Conservation (phyloP, 92 coral and sea anemone species). For the Heliopora coerulea region DNA sequence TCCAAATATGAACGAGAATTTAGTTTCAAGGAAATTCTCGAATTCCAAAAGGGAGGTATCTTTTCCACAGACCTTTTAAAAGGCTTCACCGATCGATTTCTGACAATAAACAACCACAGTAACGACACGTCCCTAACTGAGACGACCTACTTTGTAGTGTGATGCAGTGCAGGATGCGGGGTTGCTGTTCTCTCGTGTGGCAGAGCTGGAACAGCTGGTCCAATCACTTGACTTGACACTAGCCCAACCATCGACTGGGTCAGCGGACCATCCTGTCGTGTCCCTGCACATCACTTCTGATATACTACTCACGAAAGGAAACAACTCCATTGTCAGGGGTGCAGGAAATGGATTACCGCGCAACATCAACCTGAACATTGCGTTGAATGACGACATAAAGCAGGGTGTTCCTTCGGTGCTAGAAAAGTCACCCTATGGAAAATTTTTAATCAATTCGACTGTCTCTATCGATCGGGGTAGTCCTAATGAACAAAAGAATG, state of each 20-base stretch:
- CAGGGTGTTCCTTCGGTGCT: background rate
- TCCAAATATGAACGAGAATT: too few relatives aligned
- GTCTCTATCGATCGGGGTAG: background rate
- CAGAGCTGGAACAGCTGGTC: slow-evolving; percentile 13
- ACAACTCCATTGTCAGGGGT: slow-evolving; percentile 14
- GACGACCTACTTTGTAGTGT: too few relatives aligned
- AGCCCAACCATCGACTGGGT: background rate
- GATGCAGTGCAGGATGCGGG: slow-evolving; percentile 6
- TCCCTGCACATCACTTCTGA: slow-evolving; percentile 38
- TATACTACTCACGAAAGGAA: slow-evolving; percentile 29
- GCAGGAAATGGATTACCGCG: background rate
- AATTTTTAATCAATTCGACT: slow-evolving; percentile 27
- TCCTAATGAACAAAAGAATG: slow-evolving; percentile 1
- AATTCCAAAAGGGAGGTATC: too few relatives aligned
- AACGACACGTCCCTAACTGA: too few relatives aligned
- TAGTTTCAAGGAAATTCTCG: too few relatives aligned
- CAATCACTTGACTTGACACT: background rate
- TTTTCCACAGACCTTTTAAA: too few relatives aligned
- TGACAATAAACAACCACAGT: too few relatives aligned
- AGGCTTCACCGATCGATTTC: too few relatives aligned
- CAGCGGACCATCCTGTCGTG: slow-evolving; percentile 14
- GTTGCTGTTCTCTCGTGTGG: slow-evolving; percentile 20
- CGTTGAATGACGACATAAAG: slow-evolving; percentile 6
- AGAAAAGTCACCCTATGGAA: background rate
- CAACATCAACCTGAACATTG: slow-evolving; percentile 30